Evolutionary conservation across 2,888 invertebrate genomes (phyloP).

Genomic region (Dryobota labecula): DNA sequence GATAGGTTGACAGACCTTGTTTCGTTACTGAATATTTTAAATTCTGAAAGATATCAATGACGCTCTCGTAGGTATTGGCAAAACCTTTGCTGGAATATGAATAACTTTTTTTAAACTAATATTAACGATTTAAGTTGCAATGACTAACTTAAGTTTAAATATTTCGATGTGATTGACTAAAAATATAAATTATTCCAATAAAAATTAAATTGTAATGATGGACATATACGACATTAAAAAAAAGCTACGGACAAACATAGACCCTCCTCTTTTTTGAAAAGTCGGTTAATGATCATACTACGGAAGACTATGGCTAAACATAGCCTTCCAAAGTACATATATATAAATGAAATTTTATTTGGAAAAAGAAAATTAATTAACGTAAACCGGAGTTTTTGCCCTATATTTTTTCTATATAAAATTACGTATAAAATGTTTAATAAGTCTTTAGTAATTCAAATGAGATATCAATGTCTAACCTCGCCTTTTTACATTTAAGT

Average conservation of each 20-base stretch:
- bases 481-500: background rate
- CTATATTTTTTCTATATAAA: too few relatives aligned
- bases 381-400: background rate
- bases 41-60: background rate
- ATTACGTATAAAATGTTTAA: background rate
- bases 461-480: background rate
- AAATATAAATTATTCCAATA: background rate
- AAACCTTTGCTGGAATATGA: slow-evolving; percentile 43
- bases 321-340: too few relatives aligned
- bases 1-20: background rate
- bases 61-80: background rate
- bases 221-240: too few relatives aligned
- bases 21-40: background rate
- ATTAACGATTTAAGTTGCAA: background rate
- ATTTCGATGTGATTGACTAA: background rate
- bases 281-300: too few relatives aligned
- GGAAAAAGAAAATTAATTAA: too few relatives aligned
- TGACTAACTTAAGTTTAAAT: background rate
- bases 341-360: too few relatives aligned
- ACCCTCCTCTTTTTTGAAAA: too few relatives aligned
- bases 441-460: slow-evolving; percentile 24
- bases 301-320: background rate
- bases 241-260: too few relatives aligned
- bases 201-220: background rate
- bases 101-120: background rate